These are phyloP conservation scores for Dicycla oo DNA, from an alignment of 2,888 invertebrate genomes.

Conservation along the genomic window DNA sequence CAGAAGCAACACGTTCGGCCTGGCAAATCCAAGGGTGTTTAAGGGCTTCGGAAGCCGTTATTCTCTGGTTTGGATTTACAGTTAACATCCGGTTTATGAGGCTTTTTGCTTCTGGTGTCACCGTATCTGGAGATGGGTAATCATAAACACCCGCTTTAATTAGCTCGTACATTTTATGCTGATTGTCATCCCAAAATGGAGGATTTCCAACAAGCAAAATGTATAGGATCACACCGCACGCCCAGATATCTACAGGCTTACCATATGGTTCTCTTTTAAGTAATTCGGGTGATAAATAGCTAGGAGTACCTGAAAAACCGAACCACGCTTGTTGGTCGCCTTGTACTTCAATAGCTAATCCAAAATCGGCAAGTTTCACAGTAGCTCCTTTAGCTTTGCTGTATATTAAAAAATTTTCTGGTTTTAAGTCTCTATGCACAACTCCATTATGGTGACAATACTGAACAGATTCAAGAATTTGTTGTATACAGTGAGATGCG, in stretches of 20 bases:
- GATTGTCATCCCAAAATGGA: constrained; percentile 99
- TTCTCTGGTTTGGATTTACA: constrained; percentile 99
- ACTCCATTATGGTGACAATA: constrained; percentile 99
- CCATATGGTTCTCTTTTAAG: constrained; percentile 99
- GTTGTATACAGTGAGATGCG: constrained; percentile 99
- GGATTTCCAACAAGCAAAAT: constrained; percentile 99
- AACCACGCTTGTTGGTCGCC: constrained; percentile 99
- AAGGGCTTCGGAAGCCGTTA: constrained; percentile 99
- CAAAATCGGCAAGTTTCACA: constrained; percentile 99
- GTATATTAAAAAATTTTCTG: constrained; percentile 99
- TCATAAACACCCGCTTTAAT: constrained; percentile 99
- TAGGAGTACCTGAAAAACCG: constrained; percentile 99
- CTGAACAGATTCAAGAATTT: constrained; percentile 99
- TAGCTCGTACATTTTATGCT: constrained; percentile 99
- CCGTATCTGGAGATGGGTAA: constrained; percentile 99
- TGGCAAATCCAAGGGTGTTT: constrained; percentile 99
- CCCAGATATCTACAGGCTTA: constrained; percentile 99
- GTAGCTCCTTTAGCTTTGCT: constrained; percentile 99
- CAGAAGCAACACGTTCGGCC: constrained; percentile 99
- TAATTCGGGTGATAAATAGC: constrained; percentile 99
- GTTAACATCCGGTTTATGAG: constrained; percentile 99
- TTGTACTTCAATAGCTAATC: constrained; percentile 99
- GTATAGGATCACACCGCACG: constrained; percentile 99
- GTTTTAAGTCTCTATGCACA: constrained; percentile 99
- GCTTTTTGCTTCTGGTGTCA: constrained; percentile 99